Percentiles rank a stretch among this genome's conserved stretches.
phyloP scores from a whole-genome alignment of 2,888 invertebrate genomes.

The Pandemis cinnamomeana region DNA sequence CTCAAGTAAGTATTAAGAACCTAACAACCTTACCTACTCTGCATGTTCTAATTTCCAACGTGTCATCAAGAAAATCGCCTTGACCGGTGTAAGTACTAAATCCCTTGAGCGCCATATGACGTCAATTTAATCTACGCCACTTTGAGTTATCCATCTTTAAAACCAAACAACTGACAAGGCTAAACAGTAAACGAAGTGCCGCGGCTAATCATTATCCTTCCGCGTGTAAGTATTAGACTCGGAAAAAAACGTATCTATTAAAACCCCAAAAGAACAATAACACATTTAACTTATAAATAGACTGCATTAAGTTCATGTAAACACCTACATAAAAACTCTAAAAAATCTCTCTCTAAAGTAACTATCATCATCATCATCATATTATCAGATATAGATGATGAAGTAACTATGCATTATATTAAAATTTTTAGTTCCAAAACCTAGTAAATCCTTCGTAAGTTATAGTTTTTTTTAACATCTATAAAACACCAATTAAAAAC shows the following conservation, averaged over 20 bases:
- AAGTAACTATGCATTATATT: no score
- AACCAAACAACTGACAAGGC: conserved; percentile 64
- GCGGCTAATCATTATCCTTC: conserved; percentile 25
- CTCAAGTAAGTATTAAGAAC: neutral
- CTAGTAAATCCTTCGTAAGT: neutral
- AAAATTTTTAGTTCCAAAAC: no score
- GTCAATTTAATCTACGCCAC: conserved; percentile 64
- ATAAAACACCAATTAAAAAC: conserved; percentile 1
- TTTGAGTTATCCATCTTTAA: conserved; percentile 66
- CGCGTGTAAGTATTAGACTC: conserved; percentile 8
- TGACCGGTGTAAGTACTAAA: conserved; percentile 50
- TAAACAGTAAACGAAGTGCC: conserved; percentile 47
- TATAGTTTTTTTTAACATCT: neutral
- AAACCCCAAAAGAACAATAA: neutral
- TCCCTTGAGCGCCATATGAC: conserved; percentile 62
- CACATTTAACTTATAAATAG: no score
- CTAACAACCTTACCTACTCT: neutral
- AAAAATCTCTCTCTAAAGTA: no score
- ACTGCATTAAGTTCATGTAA: no score
- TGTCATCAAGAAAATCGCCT: conserved; percentile 37
- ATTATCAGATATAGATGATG: no score
- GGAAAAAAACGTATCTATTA: neutral
- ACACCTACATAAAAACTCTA: no score
- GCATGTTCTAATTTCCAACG: neutral
- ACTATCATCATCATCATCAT: no score